Conservation (phyloP, 2,797 vertebrate genomes). For the Chromis chromis region DNA sequence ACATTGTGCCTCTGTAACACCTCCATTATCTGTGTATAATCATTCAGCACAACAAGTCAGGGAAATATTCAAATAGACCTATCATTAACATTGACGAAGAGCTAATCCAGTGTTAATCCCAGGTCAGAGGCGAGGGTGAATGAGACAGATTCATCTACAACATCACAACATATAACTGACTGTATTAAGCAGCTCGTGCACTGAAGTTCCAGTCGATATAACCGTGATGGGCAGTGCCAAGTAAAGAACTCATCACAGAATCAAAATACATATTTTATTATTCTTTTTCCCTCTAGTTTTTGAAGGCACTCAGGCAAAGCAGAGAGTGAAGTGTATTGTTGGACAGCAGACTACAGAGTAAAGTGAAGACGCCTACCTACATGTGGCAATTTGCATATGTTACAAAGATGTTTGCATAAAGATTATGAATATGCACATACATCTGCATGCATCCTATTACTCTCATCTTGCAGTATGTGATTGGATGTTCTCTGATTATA, state of each 20-base stretch:
- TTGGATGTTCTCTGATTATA: constrained; percentile 7
- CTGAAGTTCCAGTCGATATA: constrained; percentile 1
- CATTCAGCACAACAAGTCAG: constrained; percentile 41
- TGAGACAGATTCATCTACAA: constrained; percentile 16
- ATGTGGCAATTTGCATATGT: constrained; percentile 51
- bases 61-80: constrained; percentile 44
- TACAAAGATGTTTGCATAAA: constrained; percentile 58
- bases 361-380: constrained; percentile 22
- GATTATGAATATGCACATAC: constrained; percentile 43
- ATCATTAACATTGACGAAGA: constrained; percentile 17
- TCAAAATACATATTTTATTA: constrained; percentile 10
- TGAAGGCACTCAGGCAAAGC: neutral
- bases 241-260: constrained; percentile 18
- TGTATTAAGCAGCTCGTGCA: constrained; percentile 17
- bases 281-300: neutral
- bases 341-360: constrained; percentile 19
- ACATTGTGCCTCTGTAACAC: constrained; percentile 8
- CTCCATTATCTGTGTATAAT: constrained; percentile 33
- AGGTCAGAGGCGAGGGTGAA: constrained; percentile 47
- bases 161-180: constrained; percentile 10
- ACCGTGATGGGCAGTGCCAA: neutral
- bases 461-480: neutral
- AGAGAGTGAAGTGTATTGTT: constrained; percentile 9
- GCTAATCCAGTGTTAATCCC: constrained; percentile 58
- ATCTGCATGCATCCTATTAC: constrained; percentile 20